A percentile compares a stretch with the other conserved stretches of the same genome.
Evolutionary conservation across 2,888 invertebrate genomes (phyloP).

Genomic region (Leptinotarsa juncta): DNA sequence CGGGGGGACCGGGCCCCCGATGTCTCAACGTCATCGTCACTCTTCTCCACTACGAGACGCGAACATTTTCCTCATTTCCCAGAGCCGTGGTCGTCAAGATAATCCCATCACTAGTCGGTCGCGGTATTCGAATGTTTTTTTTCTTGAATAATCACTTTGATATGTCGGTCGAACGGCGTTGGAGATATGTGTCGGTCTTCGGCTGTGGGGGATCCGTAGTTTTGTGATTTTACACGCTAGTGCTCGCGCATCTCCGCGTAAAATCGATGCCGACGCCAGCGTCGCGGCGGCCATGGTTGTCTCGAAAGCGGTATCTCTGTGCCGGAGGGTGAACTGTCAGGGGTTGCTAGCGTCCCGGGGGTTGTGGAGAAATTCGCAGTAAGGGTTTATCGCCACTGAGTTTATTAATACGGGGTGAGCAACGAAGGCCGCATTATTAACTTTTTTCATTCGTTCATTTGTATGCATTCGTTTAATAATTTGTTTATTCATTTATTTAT

Average conservation of each 20-base stretch:
- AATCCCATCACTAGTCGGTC: slow-evolving; percentile 10
- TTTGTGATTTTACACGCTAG: slow-evolving; percentile 59
- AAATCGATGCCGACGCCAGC: slow-evolving; percentile 61
- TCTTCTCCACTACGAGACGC: slow-evolving; percentile 28
- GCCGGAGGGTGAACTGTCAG: slow-evolving; percentile 39
- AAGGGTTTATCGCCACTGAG: too few species aligned
- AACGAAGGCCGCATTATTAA: too few species aligned
- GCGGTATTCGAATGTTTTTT: not conserved
- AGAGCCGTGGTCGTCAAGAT: slow-evolving; percentile 24
- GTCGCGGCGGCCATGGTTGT: slow-evolving; percentile 39
- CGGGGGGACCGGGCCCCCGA: slow-evolving; percentile 61
- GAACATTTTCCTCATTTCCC: slow-evolving; percentile 27
- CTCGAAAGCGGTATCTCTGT: slow-evolving; percentile 44
- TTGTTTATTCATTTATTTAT: too few species aligned
- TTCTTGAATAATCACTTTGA: slow-evolving; percentile 27
- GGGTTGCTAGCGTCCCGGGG: not conserved
- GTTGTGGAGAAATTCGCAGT: not conserved
- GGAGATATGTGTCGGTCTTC: slow-evolving; percentile 57
- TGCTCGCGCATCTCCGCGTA: slow-evolving; percentile 59
- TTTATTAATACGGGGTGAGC: too few species aligned
- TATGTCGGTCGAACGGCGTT: slow-evolving; percentile 38
- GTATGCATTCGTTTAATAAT: too few species aligned
- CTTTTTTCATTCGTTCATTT: too few species aligned
- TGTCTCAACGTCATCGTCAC: slow-evolving; percentile 53
- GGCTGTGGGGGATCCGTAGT: slow-evolving; percentile 55